phyloP scores from a whole-genome alignment of 2,888 invertebrate genomes.

The Terebella lapidaria region DNA sequence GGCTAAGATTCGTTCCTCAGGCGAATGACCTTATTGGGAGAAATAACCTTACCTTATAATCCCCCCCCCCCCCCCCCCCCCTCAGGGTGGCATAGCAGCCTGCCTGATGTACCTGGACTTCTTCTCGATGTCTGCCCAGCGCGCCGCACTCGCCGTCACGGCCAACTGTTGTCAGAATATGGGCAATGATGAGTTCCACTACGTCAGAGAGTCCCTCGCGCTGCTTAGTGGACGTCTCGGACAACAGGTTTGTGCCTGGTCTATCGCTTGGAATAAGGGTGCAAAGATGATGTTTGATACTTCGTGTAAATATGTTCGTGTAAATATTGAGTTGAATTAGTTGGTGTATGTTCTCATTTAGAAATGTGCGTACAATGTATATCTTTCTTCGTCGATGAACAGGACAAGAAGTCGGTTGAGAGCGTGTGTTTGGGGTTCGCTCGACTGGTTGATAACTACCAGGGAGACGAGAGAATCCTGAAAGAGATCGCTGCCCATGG shows the following conservation, averaged over 20 bases:
- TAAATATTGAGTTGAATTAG: background rate
- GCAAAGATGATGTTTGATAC: no score
- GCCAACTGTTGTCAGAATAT: constrained; percentile 97
- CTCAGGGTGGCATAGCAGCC: constrained; percentile 86
- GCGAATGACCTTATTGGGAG: no score
- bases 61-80: background rate
- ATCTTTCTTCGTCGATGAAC: no score
- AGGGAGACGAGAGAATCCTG: constrained; percentile 80
- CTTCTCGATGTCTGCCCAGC: constrained; percentile 96
- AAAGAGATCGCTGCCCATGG: constrained; percentile 89
- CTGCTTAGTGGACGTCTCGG: constrained; percentile 69
- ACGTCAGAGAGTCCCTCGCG: constrained; percentile 81
- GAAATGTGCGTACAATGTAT: no score
- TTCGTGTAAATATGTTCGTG: no score
- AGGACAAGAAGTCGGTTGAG: constrained; percentile 97
- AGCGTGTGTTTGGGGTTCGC: constrained; percentile 95
- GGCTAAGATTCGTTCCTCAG: no score
- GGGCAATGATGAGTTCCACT: constrained; percentile 87
- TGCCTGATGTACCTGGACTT: constrained; percentile 96
- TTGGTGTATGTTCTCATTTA: no score
- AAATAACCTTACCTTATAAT: background rate
- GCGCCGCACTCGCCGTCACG: constrained; percentile 90
- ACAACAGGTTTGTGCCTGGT: constrained; percentile 53
- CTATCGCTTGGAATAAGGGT: no score
- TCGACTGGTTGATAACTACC: constrained; percentile 92